These are phyloP conservation scores for Epinephelus malabaricus DNA, from an alignment of 2,797 vertebrate genomes.

Conservation along the genomic window DNA sequence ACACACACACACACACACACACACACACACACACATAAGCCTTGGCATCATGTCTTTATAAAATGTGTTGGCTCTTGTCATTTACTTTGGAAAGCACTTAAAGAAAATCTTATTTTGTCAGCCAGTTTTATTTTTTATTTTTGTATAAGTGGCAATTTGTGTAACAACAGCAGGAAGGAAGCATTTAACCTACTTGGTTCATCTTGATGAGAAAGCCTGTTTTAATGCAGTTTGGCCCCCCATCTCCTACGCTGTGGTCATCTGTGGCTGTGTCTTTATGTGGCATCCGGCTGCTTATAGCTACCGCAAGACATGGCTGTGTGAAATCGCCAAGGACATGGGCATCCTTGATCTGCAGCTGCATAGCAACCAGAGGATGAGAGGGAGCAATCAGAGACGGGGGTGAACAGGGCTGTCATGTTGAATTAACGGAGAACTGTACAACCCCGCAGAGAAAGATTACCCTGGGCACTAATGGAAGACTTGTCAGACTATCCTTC, in stretches of 20 bases:
- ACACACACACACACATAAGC: slow-evolving; percentile 3
- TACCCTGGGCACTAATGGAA: slow-evolving; percentile 72
- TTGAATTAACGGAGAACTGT: slow-evolving; percentile 75
- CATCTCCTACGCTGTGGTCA: slow-evolving; percentile 23
- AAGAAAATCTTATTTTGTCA: background rate
- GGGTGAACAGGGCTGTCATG: slow-evolving; percentile 71
- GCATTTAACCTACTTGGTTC: background rate
- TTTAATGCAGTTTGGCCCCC: background rate
- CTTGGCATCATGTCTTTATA: background rate
- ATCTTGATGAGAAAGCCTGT: background rate
- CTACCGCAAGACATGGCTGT: slow-evolving; percentile 48
- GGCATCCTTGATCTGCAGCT: slow-evolving; percentile 73
- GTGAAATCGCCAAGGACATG: slow-evolving; percentile 69
- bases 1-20: slow-evolving; percentile 3
- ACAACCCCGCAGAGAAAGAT: slow-evolving; percentile 65
- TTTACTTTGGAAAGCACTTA: background rate
- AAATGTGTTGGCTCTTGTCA: background rate
- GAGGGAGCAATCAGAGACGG: slow-evolving; percentile 62
- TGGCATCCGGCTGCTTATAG: slow-evolving; percentile 50
- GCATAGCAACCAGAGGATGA: slow-evolving; percentile 69
- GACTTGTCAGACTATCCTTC: slow-evolving; percentile 62
- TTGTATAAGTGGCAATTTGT: background rate
- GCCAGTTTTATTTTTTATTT: background rate
- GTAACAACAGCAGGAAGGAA: background rate
- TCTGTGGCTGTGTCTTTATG: slow-evolving; percentile 39